Conservation (phyloP, 2,797 vertebrate species). For the Manis pentadactyla region DNA sequence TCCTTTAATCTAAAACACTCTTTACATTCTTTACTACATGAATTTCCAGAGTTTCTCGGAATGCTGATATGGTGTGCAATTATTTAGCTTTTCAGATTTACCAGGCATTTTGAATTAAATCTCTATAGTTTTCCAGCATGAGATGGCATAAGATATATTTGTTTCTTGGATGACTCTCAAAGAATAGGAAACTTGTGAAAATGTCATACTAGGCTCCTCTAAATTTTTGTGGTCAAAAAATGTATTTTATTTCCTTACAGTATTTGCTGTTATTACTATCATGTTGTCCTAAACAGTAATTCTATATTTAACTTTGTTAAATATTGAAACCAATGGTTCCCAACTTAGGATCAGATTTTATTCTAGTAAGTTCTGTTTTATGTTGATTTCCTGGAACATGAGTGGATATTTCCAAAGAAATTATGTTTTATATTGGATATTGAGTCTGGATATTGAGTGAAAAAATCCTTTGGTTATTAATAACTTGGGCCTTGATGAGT, state of each 20-base stretch:
- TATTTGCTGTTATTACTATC: conserved; percentile 26
- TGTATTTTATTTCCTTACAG: conserved; percentile 18
- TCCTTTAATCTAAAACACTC: conserved; percentile 74
- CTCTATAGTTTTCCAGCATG: conserved; percentile 55
- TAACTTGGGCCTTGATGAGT: not conserved
- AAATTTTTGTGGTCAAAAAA: conserved; percentile 67
- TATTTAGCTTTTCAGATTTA: not conserved
- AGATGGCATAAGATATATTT: not conserved
- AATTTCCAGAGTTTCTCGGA: conserved; percentile 60
- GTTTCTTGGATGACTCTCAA: conserved; percentile 57
- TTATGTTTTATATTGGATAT: not conserved
- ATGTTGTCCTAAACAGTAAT: not conserved
- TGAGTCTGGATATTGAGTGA: not conserved
- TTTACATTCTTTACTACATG: conserved; percentile 57
- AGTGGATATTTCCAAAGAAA: not conserved
- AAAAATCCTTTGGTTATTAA: not conserved
- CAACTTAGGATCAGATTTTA: conserved; percentile 21
- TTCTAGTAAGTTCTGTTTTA: conserved; percentile 19
- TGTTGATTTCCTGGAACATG: conserved; percentile 9
- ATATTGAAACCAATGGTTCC: conserved; percentile 32
- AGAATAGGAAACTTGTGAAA: conserved; percentile 74
- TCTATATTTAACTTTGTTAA: conserved; percentile 56
- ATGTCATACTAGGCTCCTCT: conserved; percentile 61
- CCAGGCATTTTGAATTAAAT: conserved; percentile 51
- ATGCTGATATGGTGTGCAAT: conserved; percentile 57